phyloP scores from a whole-genome alignment of 2,113 vertebrate species.

The Syngnathus scovelli region DNA sequence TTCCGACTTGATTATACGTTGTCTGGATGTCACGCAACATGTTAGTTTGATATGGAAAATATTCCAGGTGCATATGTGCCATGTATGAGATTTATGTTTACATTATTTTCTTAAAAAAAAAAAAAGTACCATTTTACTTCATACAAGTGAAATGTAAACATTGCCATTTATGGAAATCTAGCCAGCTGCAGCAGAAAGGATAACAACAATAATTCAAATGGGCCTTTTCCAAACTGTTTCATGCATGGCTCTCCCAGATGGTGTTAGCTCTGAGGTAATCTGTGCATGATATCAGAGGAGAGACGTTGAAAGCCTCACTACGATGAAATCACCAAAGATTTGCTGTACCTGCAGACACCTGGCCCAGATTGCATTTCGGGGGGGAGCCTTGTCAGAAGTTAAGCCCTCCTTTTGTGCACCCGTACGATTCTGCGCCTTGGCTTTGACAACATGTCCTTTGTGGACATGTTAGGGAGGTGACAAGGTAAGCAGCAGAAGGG shows the following conservation, averaged over 20 bases:
- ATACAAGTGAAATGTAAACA: not conserved
- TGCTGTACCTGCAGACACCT: constrained; percentile 31
- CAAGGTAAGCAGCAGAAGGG: constrained; percentile 21
- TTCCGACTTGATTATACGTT: not conserved
- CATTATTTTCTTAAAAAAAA: not conserved
- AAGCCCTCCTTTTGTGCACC: constrained; percentile 23
- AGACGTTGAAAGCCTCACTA: constrained; percentile 22
- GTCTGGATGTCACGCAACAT: not conserved
- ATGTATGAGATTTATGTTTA: not conserved
- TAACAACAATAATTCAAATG: not conserved
- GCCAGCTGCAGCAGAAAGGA: not conserved
- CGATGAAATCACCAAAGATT: constrained; percentile 15
- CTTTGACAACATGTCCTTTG: constrained; percentile 44
- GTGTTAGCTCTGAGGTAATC: not conserved
- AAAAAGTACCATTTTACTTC: not conserved
- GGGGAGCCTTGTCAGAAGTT: constrained; percentile 9
- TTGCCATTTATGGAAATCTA: not conserved
- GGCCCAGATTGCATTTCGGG: constrained; percentile 12
- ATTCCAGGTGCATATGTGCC: not conserved
- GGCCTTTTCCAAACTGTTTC: not conserved
- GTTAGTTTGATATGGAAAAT: not conserved
- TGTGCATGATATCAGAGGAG: constrained; percentile 6
- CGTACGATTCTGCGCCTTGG: constrained; percentile 31
- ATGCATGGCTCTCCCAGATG: not conserved
- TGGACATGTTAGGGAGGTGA: constrained; percentile 16